Conservation (phyloP, 2,888 invertebrate genomes). For the Mamestra brassicae region DNA sequence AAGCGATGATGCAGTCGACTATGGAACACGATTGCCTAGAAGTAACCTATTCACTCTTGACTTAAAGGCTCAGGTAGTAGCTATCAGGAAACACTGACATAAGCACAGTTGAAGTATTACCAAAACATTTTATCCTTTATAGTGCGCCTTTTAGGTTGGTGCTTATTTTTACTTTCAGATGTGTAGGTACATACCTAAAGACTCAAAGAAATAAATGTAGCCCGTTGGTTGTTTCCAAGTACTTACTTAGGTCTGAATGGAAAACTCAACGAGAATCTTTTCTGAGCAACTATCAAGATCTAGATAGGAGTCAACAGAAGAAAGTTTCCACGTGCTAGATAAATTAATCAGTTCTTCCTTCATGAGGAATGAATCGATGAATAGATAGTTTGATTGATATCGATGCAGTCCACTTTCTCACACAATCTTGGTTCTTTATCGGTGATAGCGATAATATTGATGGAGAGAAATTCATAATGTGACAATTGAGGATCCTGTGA, state of each 20-base stretch:
- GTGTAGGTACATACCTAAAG: too few relatives aligned
- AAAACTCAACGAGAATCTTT: background rate
- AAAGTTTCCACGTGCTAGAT: background rate
- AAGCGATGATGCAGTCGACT: too few relatives aligned
- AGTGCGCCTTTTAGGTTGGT: background rate
- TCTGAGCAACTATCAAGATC: background rate
- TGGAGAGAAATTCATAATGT: background rate
- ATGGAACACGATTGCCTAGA: too few relatives aligned
- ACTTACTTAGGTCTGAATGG: background rate
- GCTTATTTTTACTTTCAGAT: background rate
- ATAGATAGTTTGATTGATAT: slow-evolving; percentile 14
- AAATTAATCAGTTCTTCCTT: slow-evolving; percentile 6
- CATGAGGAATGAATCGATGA: slow-evolving; percentile 8
- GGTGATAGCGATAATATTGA: background rate
- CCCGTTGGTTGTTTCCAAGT: background rate
- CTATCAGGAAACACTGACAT: too few relatives aligned
- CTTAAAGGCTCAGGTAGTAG: too few relatives aligned
- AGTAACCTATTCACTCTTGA: too few relatives aligned
- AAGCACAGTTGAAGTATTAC: too few relatives aligned
- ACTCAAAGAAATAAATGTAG: background rate
- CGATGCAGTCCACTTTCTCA: background rate
- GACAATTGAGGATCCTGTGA: background rate
- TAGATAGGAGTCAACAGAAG: slow-evolving; percentile 5
- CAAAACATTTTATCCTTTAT: too few relatives aligned
- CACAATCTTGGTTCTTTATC: background rate